Evolutionary conservation across 2,888 invertebrate species (phyloP).

Genomic region (Ectobius pallidus): DNA sequence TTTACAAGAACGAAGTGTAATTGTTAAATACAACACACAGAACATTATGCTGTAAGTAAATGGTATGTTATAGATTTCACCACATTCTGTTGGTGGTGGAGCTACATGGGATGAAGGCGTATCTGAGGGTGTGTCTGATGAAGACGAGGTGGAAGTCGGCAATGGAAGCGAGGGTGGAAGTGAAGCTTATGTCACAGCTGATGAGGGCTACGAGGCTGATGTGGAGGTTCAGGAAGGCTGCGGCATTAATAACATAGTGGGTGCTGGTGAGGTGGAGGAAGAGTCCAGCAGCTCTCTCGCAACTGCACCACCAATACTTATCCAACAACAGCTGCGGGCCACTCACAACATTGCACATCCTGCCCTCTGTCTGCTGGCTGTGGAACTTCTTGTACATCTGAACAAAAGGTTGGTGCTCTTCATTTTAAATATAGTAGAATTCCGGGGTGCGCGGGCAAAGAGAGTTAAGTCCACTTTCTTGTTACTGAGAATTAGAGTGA

Average conservation of each 20-base stretch:
- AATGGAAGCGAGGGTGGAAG: slow-evolving; percentile 39
- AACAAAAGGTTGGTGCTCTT: slow-evolving; percentile 29
- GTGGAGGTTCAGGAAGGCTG: slow-evolving; percentile 58
- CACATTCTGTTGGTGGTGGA: slow-evolving; percentile 47
- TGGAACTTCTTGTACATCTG: slow-evolving; percentile 53
- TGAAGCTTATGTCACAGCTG: slow-evolving; percentile 58
- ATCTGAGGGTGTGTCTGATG: slow-evolving; percentile 50
- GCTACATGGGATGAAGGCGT: slow-evolving; percentile 52
- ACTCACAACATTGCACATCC: slow-evolving; percentile 60
- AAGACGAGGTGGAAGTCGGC: slow-evolving; percentile 37
- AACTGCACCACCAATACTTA: not conserved
- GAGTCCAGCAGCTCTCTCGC: slow-evolving; percentile 20
- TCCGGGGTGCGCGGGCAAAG: too few species aligned
- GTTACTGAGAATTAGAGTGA: too few species aligned
- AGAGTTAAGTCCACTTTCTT: too few species aligned
- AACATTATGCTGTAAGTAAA: too few species aligned
- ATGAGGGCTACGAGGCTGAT: slow-evolving; percentile 71
- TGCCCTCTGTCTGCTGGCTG: slow-evolving; percentile 64
- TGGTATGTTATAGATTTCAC: slow-evolving; percentile 54
- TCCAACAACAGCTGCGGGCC: not conserved
- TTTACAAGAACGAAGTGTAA: too few species aligned
- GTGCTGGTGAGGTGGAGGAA: not conserved
- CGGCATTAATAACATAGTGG: slow-evolving; percentile 32
- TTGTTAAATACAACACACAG: too few species aligned
- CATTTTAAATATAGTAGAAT: too few species aligned